Conservation (phyloP, 2,888 invertebrate genomes). For the Laothoe populi region DNA sequence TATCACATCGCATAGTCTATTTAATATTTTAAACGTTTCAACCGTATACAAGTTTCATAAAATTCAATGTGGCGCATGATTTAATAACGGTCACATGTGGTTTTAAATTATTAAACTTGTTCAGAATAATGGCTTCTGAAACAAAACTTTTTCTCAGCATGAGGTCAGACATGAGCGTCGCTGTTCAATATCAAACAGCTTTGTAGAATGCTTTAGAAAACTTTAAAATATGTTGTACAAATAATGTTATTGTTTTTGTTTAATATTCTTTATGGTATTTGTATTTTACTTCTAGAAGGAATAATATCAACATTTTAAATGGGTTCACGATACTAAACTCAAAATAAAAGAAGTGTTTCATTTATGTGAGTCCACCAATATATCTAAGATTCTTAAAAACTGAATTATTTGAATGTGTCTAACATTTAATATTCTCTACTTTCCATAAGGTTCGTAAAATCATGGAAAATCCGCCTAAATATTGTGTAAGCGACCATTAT, state of each 20-base stretch:
- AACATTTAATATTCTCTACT: background rate
- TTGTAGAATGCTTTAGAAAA: constrained; percentile 17
- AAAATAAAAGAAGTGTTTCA: background rate
- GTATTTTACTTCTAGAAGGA: background rate
- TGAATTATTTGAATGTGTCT: background rate
- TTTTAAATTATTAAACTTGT: constrained; percentile 45
- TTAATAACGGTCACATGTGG: constrained; percentile 56
- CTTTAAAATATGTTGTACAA: background rate
- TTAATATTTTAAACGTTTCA: constrained; percentile 46
- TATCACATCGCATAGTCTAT: background rate
- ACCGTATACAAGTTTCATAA: constrained; percentile 46
- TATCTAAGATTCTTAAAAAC: background rate
- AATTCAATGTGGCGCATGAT: constrained; percentile 58
- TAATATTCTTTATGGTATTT: background rate
- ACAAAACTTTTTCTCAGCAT: constrained; percentile 32
- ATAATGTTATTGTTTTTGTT: constrained; percentile 10
- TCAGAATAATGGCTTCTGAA: constrained; percentile 36
- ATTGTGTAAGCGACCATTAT: constrained; percentile 33
- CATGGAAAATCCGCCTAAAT: constrained; percentile 6
- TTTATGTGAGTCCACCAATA: background rate
- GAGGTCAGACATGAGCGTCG: constrained; percentile 23
- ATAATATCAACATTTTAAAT: background rate
- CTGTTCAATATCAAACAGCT: constrained; percentile 9
- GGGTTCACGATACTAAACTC: too few species aligned
- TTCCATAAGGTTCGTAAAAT: background rate